Evolutionary conservation across 2,888 invertebrate species (phyloP).

Genomic region (Diaprepes abbreviatus): DNA sequence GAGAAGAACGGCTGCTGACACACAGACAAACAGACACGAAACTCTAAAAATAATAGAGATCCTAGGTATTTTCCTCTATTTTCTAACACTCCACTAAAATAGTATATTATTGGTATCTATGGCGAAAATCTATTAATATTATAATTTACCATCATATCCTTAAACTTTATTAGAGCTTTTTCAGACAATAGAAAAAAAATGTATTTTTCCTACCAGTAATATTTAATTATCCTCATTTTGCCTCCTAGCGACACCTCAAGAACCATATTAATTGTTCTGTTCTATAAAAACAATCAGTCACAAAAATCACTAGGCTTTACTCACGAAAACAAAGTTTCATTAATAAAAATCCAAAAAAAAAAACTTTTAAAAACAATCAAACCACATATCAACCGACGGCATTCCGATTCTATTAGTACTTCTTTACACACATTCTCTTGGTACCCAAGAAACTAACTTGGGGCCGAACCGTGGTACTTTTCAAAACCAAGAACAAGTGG

Average conservation of each 20-base stretch:
- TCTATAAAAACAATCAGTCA: conserved; percentile 1
- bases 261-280: conserved; percentile 23
- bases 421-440: conserved; percentile 26
- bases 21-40: too few species aligned
- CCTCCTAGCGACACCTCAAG: conserved; percentile 38
- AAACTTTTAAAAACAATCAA: conserved; percentile 27
- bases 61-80: too few species aligned
- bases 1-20: too few species aligned
- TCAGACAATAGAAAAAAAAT: background rate
- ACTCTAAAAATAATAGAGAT: too few species aligned
- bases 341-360: conserved; percentile 8
- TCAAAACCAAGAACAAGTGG: conserved; percentile 56
- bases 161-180: too few species aligned
- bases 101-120: too few species aligned
- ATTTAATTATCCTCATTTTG: conserved; percentile 64
- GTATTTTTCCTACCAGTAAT: conserved; percentile 64
- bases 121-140: too few species aligned
- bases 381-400: conserved; percentile 24
- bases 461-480: conserved; percentile 40
- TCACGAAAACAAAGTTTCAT: conserved; percentile 11
- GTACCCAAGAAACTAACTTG: conserved; percentile 44
- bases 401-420: conserved; percentile 30
- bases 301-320: background rate
- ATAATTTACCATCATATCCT: too few species aligned
- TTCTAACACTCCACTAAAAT: too few species aligned